phyloP scores from a whole-genome alignment of 1,140 invertebrate genomes.

The Sinella curviseta region DNA sequence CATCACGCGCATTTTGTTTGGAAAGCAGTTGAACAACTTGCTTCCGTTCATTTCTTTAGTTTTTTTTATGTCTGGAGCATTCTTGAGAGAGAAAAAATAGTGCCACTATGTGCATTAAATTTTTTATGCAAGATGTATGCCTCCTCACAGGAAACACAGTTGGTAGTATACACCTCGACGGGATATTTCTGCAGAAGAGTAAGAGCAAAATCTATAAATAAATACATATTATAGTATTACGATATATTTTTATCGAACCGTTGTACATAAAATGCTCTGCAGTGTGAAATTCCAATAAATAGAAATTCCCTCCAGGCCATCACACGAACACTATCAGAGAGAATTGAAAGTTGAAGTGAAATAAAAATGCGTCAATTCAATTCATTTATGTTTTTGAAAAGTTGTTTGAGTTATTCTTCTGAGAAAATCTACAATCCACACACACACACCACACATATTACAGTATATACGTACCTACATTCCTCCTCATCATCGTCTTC shows the following conservation, averaged over 20 bases:
- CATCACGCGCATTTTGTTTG: background rate
- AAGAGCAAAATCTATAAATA: too few species aligned
- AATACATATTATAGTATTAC: too few species aligned
- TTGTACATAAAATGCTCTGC: background rate
- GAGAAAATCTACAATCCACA: too few species aligned
- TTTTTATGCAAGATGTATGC: too few species aligned
- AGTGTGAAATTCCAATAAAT: background rate
- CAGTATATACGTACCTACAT: background rate
- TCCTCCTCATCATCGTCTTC: background rate
- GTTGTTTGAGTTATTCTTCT: background rate
- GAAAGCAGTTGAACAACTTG: background rate
- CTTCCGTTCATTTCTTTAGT: background rate
- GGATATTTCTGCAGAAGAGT: too few species aligned
- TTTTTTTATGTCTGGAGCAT: too few species aligned
- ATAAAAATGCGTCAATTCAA: background rate
- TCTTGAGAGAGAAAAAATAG: too few species aligned
- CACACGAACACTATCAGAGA: background rate
- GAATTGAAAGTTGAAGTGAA: background rate
- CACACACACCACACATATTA: background rate
- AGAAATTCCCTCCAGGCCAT: background rate
- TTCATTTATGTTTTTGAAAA: background rate
- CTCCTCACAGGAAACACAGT: background rate
- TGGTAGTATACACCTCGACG: background rate
- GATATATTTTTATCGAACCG: too few species aligned
- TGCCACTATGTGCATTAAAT: too few species aligned